Conservation (phyloP, 2,797 vertebrate genomes). For the Knipowitschia caucasica region DNA sequence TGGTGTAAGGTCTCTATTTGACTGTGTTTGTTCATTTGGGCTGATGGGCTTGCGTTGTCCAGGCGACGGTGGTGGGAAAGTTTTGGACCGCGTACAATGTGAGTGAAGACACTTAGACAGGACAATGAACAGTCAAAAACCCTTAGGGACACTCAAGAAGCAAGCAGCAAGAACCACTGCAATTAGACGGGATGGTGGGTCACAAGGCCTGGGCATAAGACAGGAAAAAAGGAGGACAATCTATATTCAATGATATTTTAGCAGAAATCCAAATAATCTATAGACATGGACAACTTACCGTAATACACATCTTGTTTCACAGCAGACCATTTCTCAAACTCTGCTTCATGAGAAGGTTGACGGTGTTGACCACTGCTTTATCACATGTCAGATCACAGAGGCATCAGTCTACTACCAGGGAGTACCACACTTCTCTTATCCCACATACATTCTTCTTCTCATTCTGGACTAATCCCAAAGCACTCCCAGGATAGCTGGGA, state of each 20-base stretch:
- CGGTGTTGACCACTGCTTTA: too few relatives aligned
- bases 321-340: too few relatives aligned
- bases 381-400: too few relatives aligned
- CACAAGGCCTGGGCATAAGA: too few relatives aligned
- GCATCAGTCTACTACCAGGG: too few relatives aligned
- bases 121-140: constrained; percentile 34
- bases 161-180: background rate
- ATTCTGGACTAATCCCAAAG: too few relatives aligned
- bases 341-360: too few relatives aligned
- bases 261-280: background rate
- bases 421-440: too few relatives aligned
- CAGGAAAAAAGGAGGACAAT: background rate
- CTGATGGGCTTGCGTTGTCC: constrained; percentile 53
- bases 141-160: constrained; percentile 22
- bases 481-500: too few relatives aligned
- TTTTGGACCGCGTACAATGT: constrained; percentile 30
- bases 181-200: background rate
- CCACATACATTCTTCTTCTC: too few relatives aligned
- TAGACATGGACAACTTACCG: background rate
- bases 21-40: constrained; percentile 55
- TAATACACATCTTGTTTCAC: too few relatives aligned
- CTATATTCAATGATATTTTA: background rate
- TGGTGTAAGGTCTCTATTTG: constrained; percentile 21
- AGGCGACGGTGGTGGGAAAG: constrained; percentile 62
- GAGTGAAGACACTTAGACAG: constrained; percentile 33